These are phyloP conservation scores for Rotaria magnacalcarata DNA, from an alignment of 2,888 invertebrate species.

Conservation along the genomic window DNA sequence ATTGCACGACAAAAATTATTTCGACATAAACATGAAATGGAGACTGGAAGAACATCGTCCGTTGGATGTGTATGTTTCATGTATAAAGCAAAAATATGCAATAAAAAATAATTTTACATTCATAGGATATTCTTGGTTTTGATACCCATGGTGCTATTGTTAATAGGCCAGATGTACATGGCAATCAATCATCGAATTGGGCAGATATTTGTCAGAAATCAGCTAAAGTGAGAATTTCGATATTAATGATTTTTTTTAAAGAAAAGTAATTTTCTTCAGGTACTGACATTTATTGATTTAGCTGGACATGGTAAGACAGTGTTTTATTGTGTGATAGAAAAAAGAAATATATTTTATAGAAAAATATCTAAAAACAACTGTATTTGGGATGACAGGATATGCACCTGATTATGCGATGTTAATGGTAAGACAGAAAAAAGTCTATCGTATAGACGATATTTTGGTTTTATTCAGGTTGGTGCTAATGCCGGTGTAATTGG, in stretches of 20 bases:
- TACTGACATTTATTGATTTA: constrained; percentile 90
- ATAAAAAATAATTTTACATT: no score
- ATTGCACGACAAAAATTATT: constrained; percentile 88
- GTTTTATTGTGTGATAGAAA: background rate
- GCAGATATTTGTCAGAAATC: constrained; percentile 95
- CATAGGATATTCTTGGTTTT: constrained; percentile 84
- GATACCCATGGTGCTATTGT: constrained; percentile 84
- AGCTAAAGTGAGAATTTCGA: constrained; percentile 70
- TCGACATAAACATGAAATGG: constrained; percentile 96
- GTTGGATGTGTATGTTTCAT: constrained; percentile 72
- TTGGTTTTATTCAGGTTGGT: constrained; percentile 69
- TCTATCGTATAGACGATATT: no score
- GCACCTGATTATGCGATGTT: constrained; percentile 97
- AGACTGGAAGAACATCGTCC: constrained; percentile 85
- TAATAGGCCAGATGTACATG: constrained; percentile 79
- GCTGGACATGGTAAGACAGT: constrained; percentile 76
- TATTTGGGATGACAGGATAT: constrained; percentile 99
- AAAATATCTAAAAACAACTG: constrained; percentile 94
- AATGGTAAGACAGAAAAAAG: constrained; percentile 67
- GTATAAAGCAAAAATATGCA: background rate
- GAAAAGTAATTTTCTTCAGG: background rate
- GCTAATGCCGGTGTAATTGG: constrained; percentile 97
- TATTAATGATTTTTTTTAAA: background rate
- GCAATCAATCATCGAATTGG: constrained; percentile 75
- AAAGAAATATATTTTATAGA: constrained; percentile 56